Conservation (phyloP, 2,888 invertebrate species). For the Sepiola atlantica region DNA sequence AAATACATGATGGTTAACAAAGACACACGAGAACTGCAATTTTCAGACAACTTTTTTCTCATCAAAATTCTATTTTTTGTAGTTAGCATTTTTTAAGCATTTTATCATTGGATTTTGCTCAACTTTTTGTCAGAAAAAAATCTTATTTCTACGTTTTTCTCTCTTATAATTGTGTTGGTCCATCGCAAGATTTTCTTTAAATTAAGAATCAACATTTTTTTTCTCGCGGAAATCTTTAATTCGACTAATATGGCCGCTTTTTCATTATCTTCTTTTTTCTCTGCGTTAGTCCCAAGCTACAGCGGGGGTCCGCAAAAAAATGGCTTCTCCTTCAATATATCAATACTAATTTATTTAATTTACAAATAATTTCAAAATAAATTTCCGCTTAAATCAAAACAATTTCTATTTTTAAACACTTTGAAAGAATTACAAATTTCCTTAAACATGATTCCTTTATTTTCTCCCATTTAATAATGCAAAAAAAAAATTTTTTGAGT, state of each 20-base stretch:
- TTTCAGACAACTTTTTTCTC: not conserved
- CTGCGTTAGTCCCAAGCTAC: too few relatives aligned
- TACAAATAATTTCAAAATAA: not conserved
- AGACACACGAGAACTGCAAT: not conserved
- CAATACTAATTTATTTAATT: too few relatives aligned
- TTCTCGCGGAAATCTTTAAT: not conserved
- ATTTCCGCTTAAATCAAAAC: not conserved
- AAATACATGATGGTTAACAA: conserved; percentile 49
- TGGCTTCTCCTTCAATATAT: too few relatives aligned
- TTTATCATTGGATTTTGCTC: conserved; percentile 12
- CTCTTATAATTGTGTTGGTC: not conserved
- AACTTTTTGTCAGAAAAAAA: not conserved
- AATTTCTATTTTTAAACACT: not conserved
- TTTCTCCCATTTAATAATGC: not conserved
- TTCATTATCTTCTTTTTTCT: not conserved
- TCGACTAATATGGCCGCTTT: not conserved
- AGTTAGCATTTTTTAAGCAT: not conserved
- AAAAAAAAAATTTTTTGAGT: not conserved
- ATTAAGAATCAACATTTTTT: too few relatives aligned
- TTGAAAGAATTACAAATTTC: not conserved
- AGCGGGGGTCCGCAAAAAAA: too few relatives aligned
- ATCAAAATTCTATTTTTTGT: not conserved
- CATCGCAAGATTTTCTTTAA: not conserved
- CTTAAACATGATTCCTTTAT: not conserved
- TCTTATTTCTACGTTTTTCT: not conserved